These are phyloP conservation scores for Acropternis orthonyx DNA, from an alignment of 2,797 vertebrate genomes.

Conservation along the genomic window DNA sequence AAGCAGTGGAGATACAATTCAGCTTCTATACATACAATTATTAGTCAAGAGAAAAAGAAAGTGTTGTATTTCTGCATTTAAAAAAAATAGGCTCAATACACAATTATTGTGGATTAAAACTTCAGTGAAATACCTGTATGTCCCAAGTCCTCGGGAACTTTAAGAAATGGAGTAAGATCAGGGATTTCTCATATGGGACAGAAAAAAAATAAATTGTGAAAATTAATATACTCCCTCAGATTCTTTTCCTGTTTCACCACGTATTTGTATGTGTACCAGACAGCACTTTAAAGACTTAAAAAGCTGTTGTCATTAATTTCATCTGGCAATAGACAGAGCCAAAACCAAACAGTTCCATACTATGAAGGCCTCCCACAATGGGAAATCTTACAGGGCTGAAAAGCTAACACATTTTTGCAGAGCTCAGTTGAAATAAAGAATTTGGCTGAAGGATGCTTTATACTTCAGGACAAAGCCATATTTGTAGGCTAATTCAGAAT, in stretches of 20 bases:
- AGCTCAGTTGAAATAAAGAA: neutral
- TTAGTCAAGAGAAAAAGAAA: neutral
- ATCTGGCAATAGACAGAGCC: conserved; percentile 9
- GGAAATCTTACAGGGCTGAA: neutral
- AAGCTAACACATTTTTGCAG: neutral
- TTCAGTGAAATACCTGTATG: neutral
- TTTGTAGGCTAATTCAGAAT: neutral
- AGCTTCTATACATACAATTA: neutral
- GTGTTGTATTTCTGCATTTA: neutral
- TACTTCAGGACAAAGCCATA: neutral
- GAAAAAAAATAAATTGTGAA: neutral
- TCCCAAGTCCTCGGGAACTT: neutral
- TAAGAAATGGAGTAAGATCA: neutral
- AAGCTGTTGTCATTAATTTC: conserved; percentile 31
- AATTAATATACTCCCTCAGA: neutral
- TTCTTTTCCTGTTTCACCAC: neutral
- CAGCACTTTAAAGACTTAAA: conserved; percentile 4
- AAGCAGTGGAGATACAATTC: neutral
- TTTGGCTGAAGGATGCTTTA: neutral
- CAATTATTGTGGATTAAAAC: neutral
- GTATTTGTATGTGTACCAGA: neutral
- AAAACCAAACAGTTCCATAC: neutral
- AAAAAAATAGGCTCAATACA: neutral
- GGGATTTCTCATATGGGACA: neutral
- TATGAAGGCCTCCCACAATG: neutral